phyloP scores from a whole-genome alignment of 1,140 invertebrate species.

The Macrostomum lignano region DNA sequence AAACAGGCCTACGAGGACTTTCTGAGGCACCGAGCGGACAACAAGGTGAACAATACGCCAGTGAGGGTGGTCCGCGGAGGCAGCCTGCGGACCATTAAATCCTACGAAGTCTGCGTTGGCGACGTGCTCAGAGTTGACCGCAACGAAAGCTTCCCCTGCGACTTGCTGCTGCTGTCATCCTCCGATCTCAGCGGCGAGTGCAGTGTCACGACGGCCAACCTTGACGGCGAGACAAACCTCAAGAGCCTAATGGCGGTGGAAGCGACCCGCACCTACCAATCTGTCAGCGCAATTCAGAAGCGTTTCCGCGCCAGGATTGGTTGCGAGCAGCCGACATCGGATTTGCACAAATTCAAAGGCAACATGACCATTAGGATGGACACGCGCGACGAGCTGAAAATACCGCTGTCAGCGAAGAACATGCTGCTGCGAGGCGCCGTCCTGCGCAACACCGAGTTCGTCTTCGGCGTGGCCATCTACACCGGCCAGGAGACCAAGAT shows the following conservation, averaged over 20 bases:
- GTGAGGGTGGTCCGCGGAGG: slow-evolving; percentile 31
- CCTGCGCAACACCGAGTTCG: slow-evolving; percentile 47
- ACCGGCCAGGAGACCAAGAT: slow-evolving; percentile 54
- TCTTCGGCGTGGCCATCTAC: slow-evolving; percentile 42
- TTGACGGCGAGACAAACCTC: slow-evolving; percentile 30
- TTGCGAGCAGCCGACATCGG: slow-evolving; percentile 3
- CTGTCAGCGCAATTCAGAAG: slow-evolving; percentile 12
- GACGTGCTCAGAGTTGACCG: slow-evolving; percentile 57
- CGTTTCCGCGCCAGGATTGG: not conserved
- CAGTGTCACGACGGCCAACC: slow-evolving; percentile 27
- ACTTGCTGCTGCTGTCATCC: slow-evolving; percentile 46
- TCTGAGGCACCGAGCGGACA: not conserved
- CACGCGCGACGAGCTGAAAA: not conserved
- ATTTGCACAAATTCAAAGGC: slow-evolving; percentile 5
- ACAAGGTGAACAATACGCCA: slow-evolving; percentile 17
- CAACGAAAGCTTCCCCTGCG: slow-evolving; percentile 29
- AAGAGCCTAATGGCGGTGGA: slow-evolving; percentile 36
- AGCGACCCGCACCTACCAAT: slow-evolving; percentile 30
- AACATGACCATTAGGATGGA: not conserved
- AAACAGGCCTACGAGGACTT: slow-evolving; percentile 90
- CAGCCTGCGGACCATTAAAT: slow-evolving; percentile 51
- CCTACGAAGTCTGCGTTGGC: slow-evolving; percentile 54
- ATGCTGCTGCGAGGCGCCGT: slow-evolving; percentile 44
- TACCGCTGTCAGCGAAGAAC: slow-evolving; percentile 38
- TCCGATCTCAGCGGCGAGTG: slow-evolving; percentile 27